Base-by-base conservation (phyloP, 2,888 invertebrate species). In the Nomada goodeniana region DNA sequence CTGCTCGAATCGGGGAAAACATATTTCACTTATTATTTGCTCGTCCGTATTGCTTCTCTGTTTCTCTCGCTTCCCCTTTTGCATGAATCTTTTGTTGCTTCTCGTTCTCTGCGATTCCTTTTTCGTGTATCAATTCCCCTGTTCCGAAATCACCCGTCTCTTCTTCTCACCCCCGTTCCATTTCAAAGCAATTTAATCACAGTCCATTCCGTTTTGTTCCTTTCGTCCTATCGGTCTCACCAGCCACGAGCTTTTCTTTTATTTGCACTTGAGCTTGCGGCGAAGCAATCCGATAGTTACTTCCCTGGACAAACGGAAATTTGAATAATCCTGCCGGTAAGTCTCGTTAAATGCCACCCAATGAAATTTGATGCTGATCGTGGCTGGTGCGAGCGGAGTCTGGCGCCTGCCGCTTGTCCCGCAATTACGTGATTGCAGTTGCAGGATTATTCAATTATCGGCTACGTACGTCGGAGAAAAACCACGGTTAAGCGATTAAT, bases 331-430 rank as follows among this genome's bases (percentile, higher is more conserved):
- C 88, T 65, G 63, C 70, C 72, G 74, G 73, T 84, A 85, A 86
- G 86, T 82, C 76, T 89, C 82, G 82, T 87, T 88, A 86, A 88
- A 88, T 84, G 85, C 76, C 77, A 59, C 73, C 72, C 85, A 83
- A 83, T 89, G 88, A 84, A 89, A 88, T 90, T 89, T 86, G 86
- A 89, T 86, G 88, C 86, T 86, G 89, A 89, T 88, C 83, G 86
- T 63, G 67, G 61, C 64, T 18, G 18, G 64, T 42, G 50, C 69
- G 18, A 44, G 44, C 68, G 50, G 55, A 59, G 23, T 47, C 57
- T 60, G 47, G 18, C n/a, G 77, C 13, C 60, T 55, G 18, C 61
- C 60, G 69, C 68, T 76, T 68, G 73, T 67, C 73, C 77, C 73
- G 83, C 83, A 75, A 83, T 83, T 83, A 83, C 83, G 68, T 65